Base-by-base conservation (phyloP, 2,797 vertebrate species). In the Chaetophractus vellerosus region DNA sequence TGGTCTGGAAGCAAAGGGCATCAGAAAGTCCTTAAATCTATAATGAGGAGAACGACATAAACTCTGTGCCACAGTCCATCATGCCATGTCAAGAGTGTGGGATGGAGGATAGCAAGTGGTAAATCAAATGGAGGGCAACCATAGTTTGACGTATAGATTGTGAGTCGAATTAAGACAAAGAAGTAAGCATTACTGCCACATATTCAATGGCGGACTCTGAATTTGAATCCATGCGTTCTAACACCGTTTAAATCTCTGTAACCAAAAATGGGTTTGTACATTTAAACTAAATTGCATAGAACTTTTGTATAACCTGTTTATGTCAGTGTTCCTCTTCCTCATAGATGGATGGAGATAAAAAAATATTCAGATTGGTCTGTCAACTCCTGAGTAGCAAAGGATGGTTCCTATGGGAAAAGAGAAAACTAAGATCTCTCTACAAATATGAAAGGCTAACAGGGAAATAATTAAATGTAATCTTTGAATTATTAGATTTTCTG, bases 1-100 rank as follows among this genome's bases (percentile, higher is more conserved):
- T 89, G 63, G 1, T 57, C 33, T 93, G 33, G 31, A 90, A 68
- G 33, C 52, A 89, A 90, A 94, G 31, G 28, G 66, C 18, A 59
- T 63, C 48, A 33, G 24, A 74, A 66, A 83, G 31, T 91, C 10
- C n/a, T 45, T 63, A 76, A 71, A 45, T 36, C 14, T 75, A 0
- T 69, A 74, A 33, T 3, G 9, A 61, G 19, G 74, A 50, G 45
- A 74, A 41, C 28, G 14, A 52, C 5, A 0, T 61, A 75, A 88
- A 50, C 8, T 4, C 57, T 61, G 36, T 50, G 7, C 38, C 4
- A 18, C 55, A n/a, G 36, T 69, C 0, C 28, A 59, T 5, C 1
- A 24, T 6, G 1, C 50, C 48, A 0, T 11, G 6, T 18, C 6
- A 48, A 82, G 3, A 2, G 1, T 64, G 2, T 66, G n/a, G 18